Base-by-base conservation (phyloP, 2,797 vertebrate species). In the Nannoperca obscura region DNA sequence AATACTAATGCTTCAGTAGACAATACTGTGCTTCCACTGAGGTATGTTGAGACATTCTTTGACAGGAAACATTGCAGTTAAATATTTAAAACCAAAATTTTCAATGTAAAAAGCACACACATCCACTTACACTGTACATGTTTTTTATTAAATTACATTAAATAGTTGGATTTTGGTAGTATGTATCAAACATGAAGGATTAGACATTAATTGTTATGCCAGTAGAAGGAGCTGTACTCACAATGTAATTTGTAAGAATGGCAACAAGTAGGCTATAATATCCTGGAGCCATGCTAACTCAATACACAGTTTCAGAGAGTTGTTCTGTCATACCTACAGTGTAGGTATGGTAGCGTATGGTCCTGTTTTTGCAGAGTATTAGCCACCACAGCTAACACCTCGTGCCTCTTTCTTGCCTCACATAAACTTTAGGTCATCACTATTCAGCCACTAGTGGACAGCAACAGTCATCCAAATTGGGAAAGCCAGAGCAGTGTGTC, bases 401-500 rank as follows among this genome's bases (percentile, higher is more conserved):
- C 46, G 19, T 50, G 19, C 30, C 5, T 27, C 42, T 22, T 14
- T 42, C 22, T 72, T 52, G 3, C 76, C 64, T 77, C 65, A 67
- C 20, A 71, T 69, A 59, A 86, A 63, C 62, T 78, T 12, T 6
- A 10, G 30, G 12, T 49, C 36, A 49, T 55, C 54, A 60, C 46
- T 59, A 6, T 55, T 62, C 22, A 30, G 50, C 22, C 46, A 49
- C 49, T 17, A 44, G 59, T 52, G 20, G n/a, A 32, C 70, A 83
- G 49, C 58, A 27, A 27, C 20, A 46, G 50, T 73, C 52, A 59
- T 79, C 66, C 38, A 65, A 47, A 65, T 50, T 50, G 46, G 53
- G 54, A 64, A 78, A 75, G 70, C 61, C 68, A 19, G 80, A 77
- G 75, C 59, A 30, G 60, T 66, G 65, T 87, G 76, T 84, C 81